Evolutionary conservation across 2,113 vertebrate species (phyloP).

Genomic region (Scytalopus superciliaris): DNA sequence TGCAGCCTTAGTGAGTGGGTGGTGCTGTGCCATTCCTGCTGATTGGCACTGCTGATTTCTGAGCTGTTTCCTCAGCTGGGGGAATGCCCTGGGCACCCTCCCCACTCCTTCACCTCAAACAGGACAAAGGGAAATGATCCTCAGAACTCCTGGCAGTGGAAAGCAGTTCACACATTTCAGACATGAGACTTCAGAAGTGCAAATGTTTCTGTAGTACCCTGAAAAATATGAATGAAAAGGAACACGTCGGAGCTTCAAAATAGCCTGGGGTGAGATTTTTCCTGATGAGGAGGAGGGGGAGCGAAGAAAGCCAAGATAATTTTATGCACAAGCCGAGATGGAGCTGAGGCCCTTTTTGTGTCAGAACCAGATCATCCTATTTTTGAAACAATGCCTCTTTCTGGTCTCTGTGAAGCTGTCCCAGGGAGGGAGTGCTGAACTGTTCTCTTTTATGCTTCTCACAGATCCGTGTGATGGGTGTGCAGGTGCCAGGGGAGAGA

Average conservation of each 20-base stretch:
- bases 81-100: neutral
- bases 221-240: slow-evolving; percentile 49
- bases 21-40: neutral
- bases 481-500: neutral
- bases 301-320: neutral
- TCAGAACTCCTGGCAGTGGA: neutral
- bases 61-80: neutral
- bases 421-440: neutral
- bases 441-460: neutral
- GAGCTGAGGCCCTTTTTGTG: neutral
- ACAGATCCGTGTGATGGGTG: accelerated
- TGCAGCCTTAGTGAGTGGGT: neutral
- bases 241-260: slow-evolving; percentile 22
- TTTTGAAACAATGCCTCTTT: neutral
- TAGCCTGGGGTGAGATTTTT: slow-evolving; percentile 29
- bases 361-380: neutral
- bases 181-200: neutral
- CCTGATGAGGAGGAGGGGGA: neutral
- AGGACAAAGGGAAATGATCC: neutral
- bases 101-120: neutral
- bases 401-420: neutral
- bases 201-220: neutral
- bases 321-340: neutral
- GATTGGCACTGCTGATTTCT: neutral
- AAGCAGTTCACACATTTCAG: neutral